These are phyloP conservation scores for Lacanobia wlatinum DNA, from an alignment of 2,888 invertebrate genomes.

Conservation along the genomic window DNA sequence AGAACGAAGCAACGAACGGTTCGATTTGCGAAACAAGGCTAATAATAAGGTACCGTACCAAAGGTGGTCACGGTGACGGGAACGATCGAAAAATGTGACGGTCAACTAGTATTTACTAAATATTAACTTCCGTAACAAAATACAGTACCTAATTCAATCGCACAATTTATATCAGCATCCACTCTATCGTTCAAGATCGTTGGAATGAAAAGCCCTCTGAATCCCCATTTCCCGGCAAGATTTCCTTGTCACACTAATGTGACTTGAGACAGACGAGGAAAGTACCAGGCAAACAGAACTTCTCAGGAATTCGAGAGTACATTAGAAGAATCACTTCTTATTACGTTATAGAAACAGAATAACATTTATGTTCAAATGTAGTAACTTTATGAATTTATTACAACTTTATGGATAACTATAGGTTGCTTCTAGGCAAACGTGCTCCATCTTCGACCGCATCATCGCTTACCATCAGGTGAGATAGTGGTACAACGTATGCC, in stretches of 20 bases:
- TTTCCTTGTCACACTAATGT: conserved; percentile 7
- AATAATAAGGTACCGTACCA: too few species aligned
- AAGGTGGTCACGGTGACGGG: too few species aligned
- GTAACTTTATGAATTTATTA: too few species aligned
- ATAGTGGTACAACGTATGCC: too few species aligned
- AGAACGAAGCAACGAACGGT: too few species aligned
- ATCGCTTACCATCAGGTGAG: too few species aligned
- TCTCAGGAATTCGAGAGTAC: not conserved
- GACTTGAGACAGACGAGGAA: not conserved
- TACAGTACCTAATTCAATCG: not conserved
- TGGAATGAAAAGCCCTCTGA: not conserved
- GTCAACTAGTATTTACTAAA: too few species aligned
- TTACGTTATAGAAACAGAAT: not conserved
- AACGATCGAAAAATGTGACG: too few species aligned
- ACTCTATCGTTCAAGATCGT: not conserved
- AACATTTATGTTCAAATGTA: not conserved
- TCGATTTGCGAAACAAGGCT: too few species aligned
- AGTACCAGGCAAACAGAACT: conserved; percentile 9
- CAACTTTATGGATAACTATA: too few species aligned
- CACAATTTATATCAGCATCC: not conserved
- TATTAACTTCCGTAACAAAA: not conserved
- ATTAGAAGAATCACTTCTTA: not conserved
- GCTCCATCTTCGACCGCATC: too few species aligned
- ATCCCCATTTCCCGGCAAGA: not conserved
- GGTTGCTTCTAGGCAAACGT: too few species aligned